Evolutionary conservation across 2,888 invertebrate genomes (phyloP).

Genomic region (Thysanoteuthis rhombus): DNA sequence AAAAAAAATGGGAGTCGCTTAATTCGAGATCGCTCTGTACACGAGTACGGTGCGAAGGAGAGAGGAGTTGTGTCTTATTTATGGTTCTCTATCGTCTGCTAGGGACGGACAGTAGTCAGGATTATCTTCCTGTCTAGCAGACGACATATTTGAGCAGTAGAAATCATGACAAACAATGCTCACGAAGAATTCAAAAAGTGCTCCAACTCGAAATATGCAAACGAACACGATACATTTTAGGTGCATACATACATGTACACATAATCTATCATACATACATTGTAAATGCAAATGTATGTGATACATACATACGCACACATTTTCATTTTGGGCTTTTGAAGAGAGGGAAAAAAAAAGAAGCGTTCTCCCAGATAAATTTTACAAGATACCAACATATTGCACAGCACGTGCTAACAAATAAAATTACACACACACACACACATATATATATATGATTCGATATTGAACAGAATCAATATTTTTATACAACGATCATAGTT

Average conservation of each 20-base stretch:
- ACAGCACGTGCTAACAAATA: neutral
- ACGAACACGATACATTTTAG: neutral
- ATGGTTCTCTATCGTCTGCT: neutral
- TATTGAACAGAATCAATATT: too few species aligned
- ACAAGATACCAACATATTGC: neutral
- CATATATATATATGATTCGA: too few species aligned
- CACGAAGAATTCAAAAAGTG: neutral
- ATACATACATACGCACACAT: neutral
- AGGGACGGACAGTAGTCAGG: too few species aligned
- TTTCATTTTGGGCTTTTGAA: neutral
- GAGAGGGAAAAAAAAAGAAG: neutral
- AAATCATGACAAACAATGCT: neutral
- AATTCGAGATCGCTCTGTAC: too few species aligned
- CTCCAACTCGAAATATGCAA: neutral
- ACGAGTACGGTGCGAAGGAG: too few species aligned
- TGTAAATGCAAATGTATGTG: neutral
- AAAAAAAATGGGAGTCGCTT: too few species aligned
- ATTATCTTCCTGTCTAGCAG: too few species aligned
- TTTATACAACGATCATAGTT: too few species aligned
- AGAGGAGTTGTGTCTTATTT: neutral
- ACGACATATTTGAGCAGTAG: neutral
- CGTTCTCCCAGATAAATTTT: neutral
- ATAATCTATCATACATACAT: neutral
- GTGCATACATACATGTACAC: neutral
- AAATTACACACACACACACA: too few species aligned